Percentiles rank a stretch among this genome's conserved stretches.
Evolutionary conservation across 1,140 invertebrate genomes (phyloP).

Genomic region (Lepidostoma basale): DNA sequence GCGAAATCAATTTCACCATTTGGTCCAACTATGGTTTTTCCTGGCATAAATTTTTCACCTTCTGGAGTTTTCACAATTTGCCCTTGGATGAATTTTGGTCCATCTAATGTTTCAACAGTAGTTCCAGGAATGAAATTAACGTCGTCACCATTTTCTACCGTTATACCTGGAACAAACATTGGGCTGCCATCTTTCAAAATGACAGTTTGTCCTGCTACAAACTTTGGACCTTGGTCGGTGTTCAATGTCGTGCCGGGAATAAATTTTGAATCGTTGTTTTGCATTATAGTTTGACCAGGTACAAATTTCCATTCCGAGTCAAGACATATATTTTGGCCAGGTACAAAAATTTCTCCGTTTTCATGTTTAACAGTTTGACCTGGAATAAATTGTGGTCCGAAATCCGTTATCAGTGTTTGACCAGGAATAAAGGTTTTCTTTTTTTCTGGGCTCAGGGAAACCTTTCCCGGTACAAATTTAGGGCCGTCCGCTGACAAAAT

Average conservation of each 20-base stretch:
- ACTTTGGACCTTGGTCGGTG: slow-evolving; percentile 68
- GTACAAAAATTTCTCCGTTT: slow-evolving; percentile 66
- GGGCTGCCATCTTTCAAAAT: slow-evolving; percentile 57
- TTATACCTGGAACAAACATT: slow-evolving; percentile 64
- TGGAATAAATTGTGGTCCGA: slow-evolving; percentile 67
- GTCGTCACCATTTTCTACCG: slow-evolving; percentile 51
- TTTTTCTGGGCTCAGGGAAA: slow-evolving; percentile 53
- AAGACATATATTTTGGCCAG: slow-evolving; percentile 68
- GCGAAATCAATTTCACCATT: slow-evolving; percentile 65
- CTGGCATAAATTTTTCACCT: slow-evolving; percentile 67
- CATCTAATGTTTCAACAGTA: slow-evolving; percentile 68
- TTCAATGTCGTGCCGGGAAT: slow-evolving; percentile 69
- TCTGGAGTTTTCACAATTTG: slow-evolving; percentile 65
- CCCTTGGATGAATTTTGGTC: slow-evolving; percentile 70
- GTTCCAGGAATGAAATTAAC: slow-evolving; percentile 72
- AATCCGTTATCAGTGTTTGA: slow-evolving; percentile 68
- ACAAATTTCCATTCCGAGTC: slow-evolving; percentile 66
- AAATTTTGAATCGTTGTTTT: slow-evolving; percentile 62
- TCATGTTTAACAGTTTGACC: slow-evolving; percentile 65
- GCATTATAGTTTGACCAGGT: slow-evolving; percentile 65
- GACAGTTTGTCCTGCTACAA: slow-evolving; percentile 70
- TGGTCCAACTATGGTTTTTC: slow-evolving; percentile 59
- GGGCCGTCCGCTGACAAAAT: slow-evolving; percentile 68
- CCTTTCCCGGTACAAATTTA: slow-evolving; percentile 72
- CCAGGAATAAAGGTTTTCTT: slow-evolving; percentile 69